Evolutionary conservation across 2,113 vertebrate species (phyloP), one percentile per base, ranked within the genome.

Genomic region (Neogobius melanostomus): DNA sequence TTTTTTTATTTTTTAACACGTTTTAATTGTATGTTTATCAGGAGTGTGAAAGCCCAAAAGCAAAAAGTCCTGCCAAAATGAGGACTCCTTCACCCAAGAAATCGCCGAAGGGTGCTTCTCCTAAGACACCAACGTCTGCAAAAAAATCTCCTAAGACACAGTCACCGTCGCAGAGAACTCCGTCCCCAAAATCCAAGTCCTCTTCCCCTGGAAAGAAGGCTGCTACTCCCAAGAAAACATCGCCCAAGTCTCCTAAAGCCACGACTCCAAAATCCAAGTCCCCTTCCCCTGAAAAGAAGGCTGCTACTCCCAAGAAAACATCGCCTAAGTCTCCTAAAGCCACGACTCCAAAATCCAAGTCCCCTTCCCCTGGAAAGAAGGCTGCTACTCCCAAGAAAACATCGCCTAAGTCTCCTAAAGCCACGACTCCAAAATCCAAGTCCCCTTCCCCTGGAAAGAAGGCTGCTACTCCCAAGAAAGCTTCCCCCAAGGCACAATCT

Each of bases 81-180:
- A 82, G 7, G 14, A 61, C 72, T 6, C 70, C 81, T 4, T 82
- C 76, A 16, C 72, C 79, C 0, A 88, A 85, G 51, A 85, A 80
- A 63, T 62, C 69, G 1, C 1, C 6, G 6, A 7, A 53, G 28
- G 65, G 6, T 45, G 6, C 42, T 53, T 53, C 52, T 53, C 52
- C 53, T 11, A 56, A 56, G 11, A 28, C 17, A 0, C 9, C 53
- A 10, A 21, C 53, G 1, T 21, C 53, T 11, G 17, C 8, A 11
- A 54, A 54, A 28, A 54, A 21, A 28, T 54, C 17, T 11, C 17
- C 53, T 17, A 17, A 1, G 11, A 21, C 53, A 28, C 17, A 56
- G n/a, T 9, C 51, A 16, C 51, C 50, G 50, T 6, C 50, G 6
- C 14, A 6, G 6, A 52, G n/a, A 52, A n/a, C 51, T 7, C 51